A percentile compares a stretch with the other conserved stretches of the same genome.
Evolutionary conservation across 2,113 vertebrate species (phyloP).

Genomic region (Chamaea fasciata): DNA sequence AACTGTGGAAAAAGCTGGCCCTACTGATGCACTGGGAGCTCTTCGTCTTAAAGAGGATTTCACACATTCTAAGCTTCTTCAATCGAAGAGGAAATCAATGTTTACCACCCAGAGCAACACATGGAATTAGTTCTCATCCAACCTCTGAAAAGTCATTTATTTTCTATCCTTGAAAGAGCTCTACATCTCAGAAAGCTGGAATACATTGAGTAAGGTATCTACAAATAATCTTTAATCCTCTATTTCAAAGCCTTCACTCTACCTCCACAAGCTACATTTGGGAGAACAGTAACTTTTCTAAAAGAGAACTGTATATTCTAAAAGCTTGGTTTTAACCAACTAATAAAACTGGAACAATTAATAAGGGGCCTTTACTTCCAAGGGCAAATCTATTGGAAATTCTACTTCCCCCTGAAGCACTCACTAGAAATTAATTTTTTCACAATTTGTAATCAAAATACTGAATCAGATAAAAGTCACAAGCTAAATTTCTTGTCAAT

Average conservation of each 20-base stretch:
- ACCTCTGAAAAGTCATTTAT: slow-evolving; percentile 25
- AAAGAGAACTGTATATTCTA: not conserved
- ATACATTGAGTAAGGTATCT: not conserved
- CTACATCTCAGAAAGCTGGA: not conserved
- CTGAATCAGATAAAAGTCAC: not conserved
- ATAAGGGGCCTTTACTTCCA: not conserved
- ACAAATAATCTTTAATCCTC: slow-evolving; percentile 40
- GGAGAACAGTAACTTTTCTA: not conserved
- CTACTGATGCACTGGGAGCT: not conserved
- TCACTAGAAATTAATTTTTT: not conserved
- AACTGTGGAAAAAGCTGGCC: not conserved
- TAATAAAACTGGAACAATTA: not conserved
- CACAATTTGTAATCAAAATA: not conserved
- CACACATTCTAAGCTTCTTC: slow-evolving; percentile 21
- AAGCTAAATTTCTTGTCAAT: not conserved
- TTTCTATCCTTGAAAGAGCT: slow-evolving; percentile 35
- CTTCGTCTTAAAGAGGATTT: not conserved
- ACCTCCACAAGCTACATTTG: not conserved
- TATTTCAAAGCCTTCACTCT: not conserved
- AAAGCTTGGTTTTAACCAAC: not conserved
- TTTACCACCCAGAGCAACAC: slow-evolving; percentile 39
- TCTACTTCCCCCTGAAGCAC: not conserved
- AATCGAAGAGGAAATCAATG: slow-evolving; percentile 32
- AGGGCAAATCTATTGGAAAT: not conserved
- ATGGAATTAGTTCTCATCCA: slow-evolving; percentile 23